Evolutionary conservation across 2,888 invertebrate genomes (phyloP).

Genomic region (Hyalella azteca): DNA sequence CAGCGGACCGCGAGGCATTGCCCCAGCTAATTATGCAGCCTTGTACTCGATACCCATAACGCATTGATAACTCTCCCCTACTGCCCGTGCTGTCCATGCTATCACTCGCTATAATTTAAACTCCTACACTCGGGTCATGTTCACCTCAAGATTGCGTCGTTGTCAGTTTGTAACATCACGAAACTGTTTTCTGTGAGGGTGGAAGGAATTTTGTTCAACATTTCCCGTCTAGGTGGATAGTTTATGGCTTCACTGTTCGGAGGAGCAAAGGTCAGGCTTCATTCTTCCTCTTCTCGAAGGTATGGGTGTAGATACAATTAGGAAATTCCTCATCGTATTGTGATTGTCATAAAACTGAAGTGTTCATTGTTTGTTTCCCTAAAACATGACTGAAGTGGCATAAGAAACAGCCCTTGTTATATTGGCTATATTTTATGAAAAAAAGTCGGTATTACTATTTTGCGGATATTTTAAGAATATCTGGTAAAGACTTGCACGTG

Average conservation of each 20-base stretch:
- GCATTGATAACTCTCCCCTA: neutral
- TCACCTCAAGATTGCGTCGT: conserved; percentile 1
- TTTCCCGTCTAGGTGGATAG: neutral
- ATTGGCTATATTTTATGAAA: too few species aligned
- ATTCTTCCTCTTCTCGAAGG: neutral
- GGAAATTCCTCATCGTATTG: too few species aligned
- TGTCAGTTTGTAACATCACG: conserved; percentile 27
- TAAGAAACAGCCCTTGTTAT: too few species aligned
- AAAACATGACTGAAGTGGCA: too few species aligned
- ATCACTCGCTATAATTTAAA: conserved; percentile 12
- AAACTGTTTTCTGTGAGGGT: neutral
- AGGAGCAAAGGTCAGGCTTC: neutral
- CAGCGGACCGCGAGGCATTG: neutral
- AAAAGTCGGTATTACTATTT: too few species aligned
- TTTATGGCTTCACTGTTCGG: neutral
- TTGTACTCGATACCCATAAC: conserved; percentile 19
- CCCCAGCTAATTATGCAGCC: neutral
- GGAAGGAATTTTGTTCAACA: conserved; percentile 16
- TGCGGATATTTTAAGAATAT: too few species aligned
- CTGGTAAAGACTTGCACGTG: too few species aligned
- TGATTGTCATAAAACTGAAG: too few species aligned
- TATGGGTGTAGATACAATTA: too few species aligned
- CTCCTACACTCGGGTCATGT: conserved; percentile 5
- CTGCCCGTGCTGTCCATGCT: conserved; percentile 10
- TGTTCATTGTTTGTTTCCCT: too few species aligned